Evolutionary conservation across 2,113 vertebrate species (phyloP), one percentile per base, ranked within the genome.

Genomic region (Sigmodon hispidus): DNA sequence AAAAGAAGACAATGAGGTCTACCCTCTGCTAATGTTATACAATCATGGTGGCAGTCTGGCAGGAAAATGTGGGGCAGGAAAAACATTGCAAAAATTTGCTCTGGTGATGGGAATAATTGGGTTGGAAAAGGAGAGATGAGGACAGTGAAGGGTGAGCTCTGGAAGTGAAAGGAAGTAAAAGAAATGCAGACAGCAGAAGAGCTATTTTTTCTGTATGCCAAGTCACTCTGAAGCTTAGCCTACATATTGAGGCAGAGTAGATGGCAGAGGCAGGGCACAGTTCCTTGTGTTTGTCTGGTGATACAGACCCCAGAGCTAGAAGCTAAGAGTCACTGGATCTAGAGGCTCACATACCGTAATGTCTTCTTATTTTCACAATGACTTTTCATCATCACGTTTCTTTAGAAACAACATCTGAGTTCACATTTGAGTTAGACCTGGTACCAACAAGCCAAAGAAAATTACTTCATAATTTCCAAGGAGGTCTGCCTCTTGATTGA

Each of bases 361-460:
- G 16, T 55, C 19, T 4, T 63, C 22, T 43, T 21, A 8, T 65
- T 43, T 84, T 48, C 87, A 77, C 16, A 43, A 52, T 36, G 31
- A 24, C 57, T 69, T 90, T 93, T 63, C 7, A 95, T 75, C 43
- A 15, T 72, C 59, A 0, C n/a, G 16, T 76, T 90, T 89, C 65
- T 93, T 40, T 40, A 67, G 40, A 57, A 95, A 76, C 45, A 26
- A 73, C 87, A 87, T 80, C 52, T 4, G 40, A 61, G 22, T 70
- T 96, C 45, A 67, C 75, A n/a, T 91, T 94, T 87, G 40, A 87
- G 40, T 95, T 84, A 87, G 29, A 67, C 12, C 50, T 59, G 67
- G 11, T 63, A 17, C 73, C 34, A 50, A 83, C 7, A 48, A 48
- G 43, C 81, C 87, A 80, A 67, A 72, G 65, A 90, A 80, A 87